Evolutionary conservation across 2,888 invertebrate genomes (phyloP), one percentile per base, ranked within the genome.

Genomic region (Brachyopa scutellaris): DNA sequence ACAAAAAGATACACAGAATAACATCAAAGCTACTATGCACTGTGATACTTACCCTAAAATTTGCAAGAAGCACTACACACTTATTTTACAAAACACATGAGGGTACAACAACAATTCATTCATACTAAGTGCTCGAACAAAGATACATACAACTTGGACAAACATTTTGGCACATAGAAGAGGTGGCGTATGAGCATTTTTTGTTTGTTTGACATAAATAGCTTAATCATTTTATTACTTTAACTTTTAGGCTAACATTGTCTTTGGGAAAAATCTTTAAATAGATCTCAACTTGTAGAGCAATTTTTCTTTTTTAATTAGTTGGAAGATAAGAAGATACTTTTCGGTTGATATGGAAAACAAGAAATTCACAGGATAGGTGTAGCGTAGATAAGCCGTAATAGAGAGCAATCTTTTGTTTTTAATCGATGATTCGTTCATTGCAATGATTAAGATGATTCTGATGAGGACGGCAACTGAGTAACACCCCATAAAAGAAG

Each of bases 41-140:
- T 59, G 49, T 21, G 59, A 70, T 70, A 70, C 70, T 59, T 70
- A 70, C 70, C 64, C n/a, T n/a, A 15, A 4, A 26, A n/a, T 26
- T 57, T 69, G 57, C 57, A 57, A 57, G 7, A 70, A 70, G 70
- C 70, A 70, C 70, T 49, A 59, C 47, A 70, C 70, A 59, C 29
- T 33, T 38, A 51, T 40, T 51, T 26, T 36, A 69, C 69, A 45
- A 31, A 42, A 66, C 29, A 64, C 64, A 66, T 6, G 53, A n/a
- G n/a, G n/a, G 21, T 17, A 36, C 19, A 42, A 55, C 15, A 38
- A 5, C 26, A 36, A 17, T 36, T 42, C 2, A 26, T 17, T 36
- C 33, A 67, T 5, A 42, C 17, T 53, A n/a, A 29, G 19, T 36
- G 23, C 11, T 19, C 9, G 26, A 15, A 40, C 40, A 45, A 7